These are phyloP conservation scores for Caranx ignobilis DNA, from an alignment of 2,113 vertebrate genomes.

Conservation along the genomic window DNA sequence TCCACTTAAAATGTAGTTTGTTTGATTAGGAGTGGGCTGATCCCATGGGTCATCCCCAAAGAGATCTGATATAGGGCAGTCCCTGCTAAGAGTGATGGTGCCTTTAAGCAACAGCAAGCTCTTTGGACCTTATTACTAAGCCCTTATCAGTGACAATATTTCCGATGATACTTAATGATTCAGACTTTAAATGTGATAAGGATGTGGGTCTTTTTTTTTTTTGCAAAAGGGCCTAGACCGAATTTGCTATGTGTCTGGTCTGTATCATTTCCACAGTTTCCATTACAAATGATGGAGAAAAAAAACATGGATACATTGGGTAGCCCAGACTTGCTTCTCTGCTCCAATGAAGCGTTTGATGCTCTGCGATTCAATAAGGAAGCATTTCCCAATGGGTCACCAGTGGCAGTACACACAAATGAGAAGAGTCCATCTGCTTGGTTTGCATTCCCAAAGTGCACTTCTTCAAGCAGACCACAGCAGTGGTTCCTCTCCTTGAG, in stretches of 20 bases:
- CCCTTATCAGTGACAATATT: slow-evolving; percentile 40
- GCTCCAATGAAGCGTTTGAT: slow-evolving; percentile 84
- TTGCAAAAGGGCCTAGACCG: slow-evolving; percentile 4
- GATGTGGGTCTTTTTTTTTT: slow-evolving; percentile 15
- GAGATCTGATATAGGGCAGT: slow-evolving; percentile 26
- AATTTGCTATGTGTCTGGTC: slow-evolving; percentile 33
- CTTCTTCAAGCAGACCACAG: slow-evolving; percentile 77
- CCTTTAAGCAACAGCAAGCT: slow-evolving; percentile 18
- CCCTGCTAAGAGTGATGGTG: neutral
- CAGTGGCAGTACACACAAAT: slow-evolving; percentile 82
- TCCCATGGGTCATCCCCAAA: slow-evolving; percentile 18
- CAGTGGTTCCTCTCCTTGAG: slow-evolving; percentile 56
- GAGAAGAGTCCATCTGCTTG: slow-evolving; percentile 83
- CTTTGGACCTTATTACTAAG: slow-evolving; percentile 47
- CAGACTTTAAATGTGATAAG: slow-evolving; percentile 28
- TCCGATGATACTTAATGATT: slow-evolving; percentile 35
- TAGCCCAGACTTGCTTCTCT: slow-evolving; percentile 74
- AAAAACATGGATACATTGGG: slow-evolving; percentile 57
- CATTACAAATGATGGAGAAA: slow-evolving; percentile 59
- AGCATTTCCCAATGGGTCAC: slow-evolving; percentile 83
- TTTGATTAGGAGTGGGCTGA: slow-evolving; percentile 12
- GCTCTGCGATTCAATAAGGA: slow-evolving; percentile 82
- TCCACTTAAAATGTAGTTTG: slow-evolving; percentile 19
- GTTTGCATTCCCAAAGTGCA: slow-evolving; percentile 82
- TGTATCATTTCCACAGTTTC: slow-evolving; percentile 46